Base-by-base conservation (phyloP, 23 tunicate species). In the Clavelina lepadiformis region DNA sequence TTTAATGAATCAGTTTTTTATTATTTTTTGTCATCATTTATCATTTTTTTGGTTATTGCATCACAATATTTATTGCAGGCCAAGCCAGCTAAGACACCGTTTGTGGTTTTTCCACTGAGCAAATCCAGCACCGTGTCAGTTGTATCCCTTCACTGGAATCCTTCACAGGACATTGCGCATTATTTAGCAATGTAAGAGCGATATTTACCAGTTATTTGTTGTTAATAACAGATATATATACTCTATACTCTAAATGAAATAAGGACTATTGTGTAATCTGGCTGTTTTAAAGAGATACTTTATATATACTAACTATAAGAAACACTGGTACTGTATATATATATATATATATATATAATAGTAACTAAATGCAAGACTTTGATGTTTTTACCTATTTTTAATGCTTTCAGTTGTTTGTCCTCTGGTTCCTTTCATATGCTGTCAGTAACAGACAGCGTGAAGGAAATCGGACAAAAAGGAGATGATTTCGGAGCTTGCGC, bases 141-240 rank as follows among this genome's bases (percentile, higher is more conserved):
- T n/a, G 50, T 45, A 22, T 66, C 70, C 30, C n/a, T 89, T 47
- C 82, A 74, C 27, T 89, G 97, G 97, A 89, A 89, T 50, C 97
- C 97, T 35, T 77, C 88, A 11, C 18, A 35, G 37, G 97, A 81
- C 45, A 67, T 33, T 36, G 47, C 65, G n/a, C 57, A 62, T n/a
- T 68, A 82, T 65, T 71, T 89, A 18, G 88, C 97, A 47, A 58
- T 89, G 97, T 89, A 71, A 31, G 85, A n/a, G n/a, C n/a, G n/a
- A n/a, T n/a, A 29, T n/a, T n/a, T n/a, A n/a, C n/a, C n/a, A 44
- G 18, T 44, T 44, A 44, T 13, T 13, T 44, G 13, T 44, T 44
- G 13, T 44, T 18, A 44, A 13, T 13, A 44, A 44, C 50, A 44
- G 13, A 13, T 44, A 44, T 13, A 18, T 44, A 44, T 44, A 44